Evolutionary conservation across 2,888 invertebrate genomes (phyloP), one percentile per base, ranked within the genome.

Genomic region (Lasiommata megera): DNA sequence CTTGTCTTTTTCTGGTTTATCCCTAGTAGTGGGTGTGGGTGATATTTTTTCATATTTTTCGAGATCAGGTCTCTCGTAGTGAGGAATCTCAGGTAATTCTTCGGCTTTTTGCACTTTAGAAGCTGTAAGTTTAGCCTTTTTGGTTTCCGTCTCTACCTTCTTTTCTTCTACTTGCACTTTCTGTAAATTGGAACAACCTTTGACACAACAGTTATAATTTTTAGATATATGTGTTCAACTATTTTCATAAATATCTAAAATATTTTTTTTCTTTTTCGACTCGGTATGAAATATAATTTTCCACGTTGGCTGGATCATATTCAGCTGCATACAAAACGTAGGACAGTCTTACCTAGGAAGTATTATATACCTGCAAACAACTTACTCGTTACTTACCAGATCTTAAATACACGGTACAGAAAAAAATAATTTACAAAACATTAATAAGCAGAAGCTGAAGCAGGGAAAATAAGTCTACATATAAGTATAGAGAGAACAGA

Each of bases 41-140:
- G 92, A 88, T 1, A 88, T 85, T 63, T 92, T 91, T 77, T 94
- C 94, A 69, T 93, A 95, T 79, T 93, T 93, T 73, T 95, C 95
- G 58, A 95, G 89, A 1, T 93, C 94, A 1, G 95, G 94, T 66
- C 95, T 92, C 31, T 96, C 96, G 72, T 96, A 96, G 77, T 96
- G 96, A 8, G 94, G 92, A 53, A 93, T 90, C 80, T 93, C 93
- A 2, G 93, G 93, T 28, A 93, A 77, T 16, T 93, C 93, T 67
- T 92, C 92, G 6, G 90, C 91, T 80, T 92, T 93, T 77, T 90
- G 90, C 11, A 46, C 16, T 67, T 86, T 92, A 51, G 84, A 80
- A 48, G 88, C 81, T 23, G 88, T 82, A 12, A 86, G 71, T 67
- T 91, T 90, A 38, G 87, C 89, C 59, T 92, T 91, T 70, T 91